These are phyloP conservation scores for Platynereis dumerilii DNA, from an alignment of 2,888 invertebrate species.

Conservation along the genomic window DNA sequence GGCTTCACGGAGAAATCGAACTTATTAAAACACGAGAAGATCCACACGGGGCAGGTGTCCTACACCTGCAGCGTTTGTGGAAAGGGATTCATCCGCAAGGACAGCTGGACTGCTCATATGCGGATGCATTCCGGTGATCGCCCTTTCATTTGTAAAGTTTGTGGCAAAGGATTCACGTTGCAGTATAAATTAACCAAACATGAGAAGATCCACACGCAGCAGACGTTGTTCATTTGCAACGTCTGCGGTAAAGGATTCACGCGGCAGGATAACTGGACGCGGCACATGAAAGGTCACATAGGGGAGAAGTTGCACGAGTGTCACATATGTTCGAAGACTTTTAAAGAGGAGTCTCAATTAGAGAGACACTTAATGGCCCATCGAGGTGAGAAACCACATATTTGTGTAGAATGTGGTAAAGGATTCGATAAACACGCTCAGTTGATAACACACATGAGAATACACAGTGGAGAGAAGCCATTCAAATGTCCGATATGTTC, in stretches of 20 bases:
- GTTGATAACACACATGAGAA: constrained; percentile 21
- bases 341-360: constrained; percentile 24
- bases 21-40: no score
- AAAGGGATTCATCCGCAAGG: no score
- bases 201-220: constrained; percentile 15
- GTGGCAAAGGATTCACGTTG: not conserved
- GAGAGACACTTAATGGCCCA: constrained; percentile 24
- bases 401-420: constrained; percentile 25
- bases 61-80: no score
- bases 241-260: constrained; percentile 28
- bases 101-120: constrained; percentile 8
- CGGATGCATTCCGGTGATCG: constrained; percentile 4
- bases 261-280: constrained; percentile 20
- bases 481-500: constrained; percentile 24
- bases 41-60: no score
- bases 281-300: constrained; percentile 26
- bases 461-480: constrained; percentile 24
- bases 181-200: not conserved
- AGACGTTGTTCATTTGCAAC: constrained; percentile 26
- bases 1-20: no score
- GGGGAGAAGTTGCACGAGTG: constrained; percentile 27
- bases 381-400: constrained; percentile 14
- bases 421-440: constrained; percentile 25
- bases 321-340: constrained; percentile 23
- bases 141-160: constrained; percentile 1